Conservation (phyloP, 2,113 vertebrate species). For the Glaucomys volans region DNA sequence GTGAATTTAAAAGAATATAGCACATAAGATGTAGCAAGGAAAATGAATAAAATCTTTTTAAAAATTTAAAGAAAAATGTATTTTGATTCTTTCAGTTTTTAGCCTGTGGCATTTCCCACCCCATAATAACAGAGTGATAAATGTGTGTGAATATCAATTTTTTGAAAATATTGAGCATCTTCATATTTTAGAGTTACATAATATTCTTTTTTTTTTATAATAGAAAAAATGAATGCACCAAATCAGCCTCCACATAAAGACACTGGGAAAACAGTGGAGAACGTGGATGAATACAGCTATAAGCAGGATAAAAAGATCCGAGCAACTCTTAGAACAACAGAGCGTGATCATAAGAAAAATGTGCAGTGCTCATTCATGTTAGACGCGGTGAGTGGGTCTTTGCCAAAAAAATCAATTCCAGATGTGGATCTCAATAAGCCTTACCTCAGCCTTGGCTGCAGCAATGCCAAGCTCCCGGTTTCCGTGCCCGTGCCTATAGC, state of each 20-base stretch:
- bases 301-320: slow-evolving; percentile 95
- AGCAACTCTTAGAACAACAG: slow-evolving; percentile 91
- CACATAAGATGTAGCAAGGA: neutral
- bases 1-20: neutral
- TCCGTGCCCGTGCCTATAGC: slow-evolving; percentile 93
- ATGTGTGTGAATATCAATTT: neutral
- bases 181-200: neutral
- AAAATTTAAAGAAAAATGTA: neutral
- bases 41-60: neutral
- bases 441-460: slow-evolving; percentile 98
- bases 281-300: slow-evolving; percentile 92
- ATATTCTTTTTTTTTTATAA: slow-evolving; percentile 71
- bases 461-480: slow-evolving; percentile 94
- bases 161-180: neutral
- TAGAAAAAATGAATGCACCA: slow-evolving; percentile 88
- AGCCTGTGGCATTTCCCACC: neutral
- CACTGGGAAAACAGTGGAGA: slow-evolving; percentile 87
- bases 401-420: slow-evolving; percentile 93
- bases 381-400: slow-evolving; percentile 89
- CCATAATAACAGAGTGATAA: neutral
- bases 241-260: slow-evolving; percentile 89
- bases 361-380: slow-evolving; percentile 96
- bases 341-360: slow-evolving; percentile 96
- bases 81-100: neutral
- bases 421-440: slow-evolving; percentile 97